Evolutionary conservation across 2,797 vertebrate genomes (phyloP).

Genomic region (Sciurus carolinensis): DNA sequence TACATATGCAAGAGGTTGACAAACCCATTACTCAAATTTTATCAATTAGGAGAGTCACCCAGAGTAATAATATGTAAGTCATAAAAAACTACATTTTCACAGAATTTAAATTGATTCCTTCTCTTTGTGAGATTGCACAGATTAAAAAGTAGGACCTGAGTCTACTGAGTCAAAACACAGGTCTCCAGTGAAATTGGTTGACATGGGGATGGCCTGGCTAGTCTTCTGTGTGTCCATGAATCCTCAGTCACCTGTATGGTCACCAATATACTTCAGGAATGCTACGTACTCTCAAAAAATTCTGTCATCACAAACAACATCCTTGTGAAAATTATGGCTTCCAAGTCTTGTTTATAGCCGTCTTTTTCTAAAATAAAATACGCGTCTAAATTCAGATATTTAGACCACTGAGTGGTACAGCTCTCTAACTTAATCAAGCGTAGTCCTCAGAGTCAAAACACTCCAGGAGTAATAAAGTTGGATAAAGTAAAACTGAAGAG

Average conservation of each 20-base stretch:
- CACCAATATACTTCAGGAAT: background rate
- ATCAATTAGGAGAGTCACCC: background rate
- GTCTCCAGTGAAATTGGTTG: background rate
- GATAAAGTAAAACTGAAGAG: background rate
- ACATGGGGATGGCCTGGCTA: background rate
- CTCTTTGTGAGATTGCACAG: background rate
- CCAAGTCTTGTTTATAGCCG: background rate
- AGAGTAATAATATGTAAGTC: background rate
- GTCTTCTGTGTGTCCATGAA: background rate
- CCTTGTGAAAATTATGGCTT: background rate
- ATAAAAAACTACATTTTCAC: conserved; percentile 6
- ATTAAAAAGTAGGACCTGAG: background rate
- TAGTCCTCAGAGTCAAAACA: background rate
- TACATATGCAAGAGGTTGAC: background rate
- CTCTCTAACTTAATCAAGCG: background rate
- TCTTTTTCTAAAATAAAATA: conserved; percentile 51
- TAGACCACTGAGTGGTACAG: background rate
- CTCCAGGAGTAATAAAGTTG: background rate
- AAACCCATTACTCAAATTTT: background rate
- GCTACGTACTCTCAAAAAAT: background rate
- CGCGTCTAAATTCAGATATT: background rate
- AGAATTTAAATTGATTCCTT: background rate
- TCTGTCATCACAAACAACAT: background rate
- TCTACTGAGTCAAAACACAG: conserved; percentile 25
- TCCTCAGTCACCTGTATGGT: background rate